Evolutionary conservation across 2,888 invertebrate species (phyloP), one percentile per base, ranked within the genome.

Genomic region (Trissoscelio sp.): DNA sequence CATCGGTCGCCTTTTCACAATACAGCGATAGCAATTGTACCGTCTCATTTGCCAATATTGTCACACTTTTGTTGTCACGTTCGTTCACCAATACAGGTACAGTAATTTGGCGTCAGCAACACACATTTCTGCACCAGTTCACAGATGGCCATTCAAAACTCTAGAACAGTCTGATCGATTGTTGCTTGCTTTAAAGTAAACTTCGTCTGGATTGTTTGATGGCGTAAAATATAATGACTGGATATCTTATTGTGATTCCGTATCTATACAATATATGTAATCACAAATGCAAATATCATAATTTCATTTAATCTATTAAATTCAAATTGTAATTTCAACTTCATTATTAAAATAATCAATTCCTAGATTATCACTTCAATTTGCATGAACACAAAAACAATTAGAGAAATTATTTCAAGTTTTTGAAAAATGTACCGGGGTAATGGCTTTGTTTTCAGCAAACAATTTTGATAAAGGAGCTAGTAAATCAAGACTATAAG

Each of bases 21-120:
- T 89, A 84, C 86, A 82, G 24, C 82, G 83, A 66, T 85, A 79
- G 85, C 87, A 88, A 90, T 89, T 90, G 88, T 86, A 88, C 87
- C 88, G 87, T 89, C 89, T 90, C 90, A 90, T 90, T 90, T 90
- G 88, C 88, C 89, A 89, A 90, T 89, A 90, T 90, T 90, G 90
- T 90, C 87, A 89, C 86, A 90, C 88, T 90, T 89, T 89, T 90
- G 88, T 85, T 84, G 79, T 83, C 82, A 73, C 53, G 58, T 64
- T 74, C 79, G 79, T 67, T 77, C 73, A 39, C 81, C 69, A 44
- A 34, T 53, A 69, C 82, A 82, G 82, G 79, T 79, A 53, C 75
- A 79, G 77, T 48, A 75, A 79, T 77, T 77, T 77, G 79, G 57
- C 81, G 73, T 66, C 70, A 67, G 72, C 75, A 58, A 3, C 64